A percentile compares a stretch with the other conserved stretches of the same genome.
phyloP scores from a whole-genome alignment of 2,113 vertebrate genomes.

The Menura novaehollandiae region DNA sequence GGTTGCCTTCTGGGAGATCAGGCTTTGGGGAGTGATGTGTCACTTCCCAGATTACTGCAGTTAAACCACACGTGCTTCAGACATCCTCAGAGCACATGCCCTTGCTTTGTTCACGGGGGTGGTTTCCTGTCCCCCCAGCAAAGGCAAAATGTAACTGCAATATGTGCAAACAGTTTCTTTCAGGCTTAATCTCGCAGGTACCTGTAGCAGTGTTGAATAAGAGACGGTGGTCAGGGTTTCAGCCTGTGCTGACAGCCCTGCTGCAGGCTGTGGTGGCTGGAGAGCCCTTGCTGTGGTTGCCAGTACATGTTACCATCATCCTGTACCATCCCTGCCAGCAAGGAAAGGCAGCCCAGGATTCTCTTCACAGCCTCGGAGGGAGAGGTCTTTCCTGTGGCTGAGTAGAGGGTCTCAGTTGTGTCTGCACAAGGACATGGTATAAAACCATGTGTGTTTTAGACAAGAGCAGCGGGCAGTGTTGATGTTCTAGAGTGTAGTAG shows the following conservation, averaged over 20 bases:
- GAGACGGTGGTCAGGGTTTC: not conserved
- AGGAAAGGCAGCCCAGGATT: not conserved
- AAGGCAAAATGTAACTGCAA: not conserved
- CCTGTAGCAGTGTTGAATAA: not conserved
- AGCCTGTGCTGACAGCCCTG: not conserved
- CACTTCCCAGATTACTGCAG: not conserved
- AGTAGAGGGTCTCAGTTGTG: not conserved
- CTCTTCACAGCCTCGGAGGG: not conserved
- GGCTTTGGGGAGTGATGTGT: not conserved
- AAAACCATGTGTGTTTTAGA: not conserved
- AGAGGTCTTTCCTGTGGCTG: not conserved
- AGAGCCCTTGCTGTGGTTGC: not conserved
- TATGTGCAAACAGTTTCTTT: not conserved
- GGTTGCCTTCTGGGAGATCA: not conserved
- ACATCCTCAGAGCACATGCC: accelerated
- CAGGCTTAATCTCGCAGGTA: accelerated
- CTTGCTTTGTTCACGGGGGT: not conserved
- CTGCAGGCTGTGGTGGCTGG: accelerated
- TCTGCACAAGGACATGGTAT: not conserved
- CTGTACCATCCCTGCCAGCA: not conserved
- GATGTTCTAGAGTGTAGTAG: not conserved
- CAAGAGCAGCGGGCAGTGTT: not conserved
- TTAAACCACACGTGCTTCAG: not conserved
- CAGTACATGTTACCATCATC: accelerated
- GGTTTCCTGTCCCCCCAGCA: not conserved